Percentiles rank a stretch among this genome's conserved stretches.
Evolutionary conservation across 1,140 invertebrate genomes (phyloP).

Genomic region (Drosophila prosaltans): DNA sequence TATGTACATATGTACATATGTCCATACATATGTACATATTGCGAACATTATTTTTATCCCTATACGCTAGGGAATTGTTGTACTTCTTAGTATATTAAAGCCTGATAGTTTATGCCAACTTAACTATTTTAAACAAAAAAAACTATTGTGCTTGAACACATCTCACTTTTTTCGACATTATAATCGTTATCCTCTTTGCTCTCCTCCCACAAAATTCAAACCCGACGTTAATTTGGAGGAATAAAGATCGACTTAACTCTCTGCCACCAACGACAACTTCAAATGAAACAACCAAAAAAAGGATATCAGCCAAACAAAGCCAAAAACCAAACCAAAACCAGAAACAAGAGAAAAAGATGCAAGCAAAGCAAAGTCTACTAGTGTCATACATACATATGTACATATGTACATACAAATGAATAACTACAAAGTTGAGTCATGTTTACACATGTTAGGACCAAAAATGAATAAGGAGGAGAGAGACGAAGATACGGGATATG

Average conservation of each 20-base stretch:
- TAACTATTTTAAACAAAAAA: too few species aligned
- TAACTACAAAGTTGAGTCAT: constrained; percentile 20
- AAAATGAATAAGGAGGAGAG: not conserved
- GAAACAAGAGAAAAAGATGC: constrained; percentile 56
- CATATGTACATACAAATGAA: too few species aligned
- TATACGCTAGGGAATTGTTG: not conserved
- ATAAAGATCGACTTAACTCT: not conserved
- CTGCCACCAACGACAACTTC: constrained; percentile 22
- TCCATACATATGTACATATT: not conserved
- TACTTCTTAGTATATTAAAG: too few species aligned
- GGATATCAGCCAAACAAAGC: constrained; percentile 16
- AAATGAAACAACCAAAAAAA: constrained; percentile 41
- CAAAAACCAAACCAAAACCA: constrained; percentile 48
- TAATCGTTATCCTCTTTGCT: too few species aligned
- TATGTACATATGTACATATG: too few species aligned
- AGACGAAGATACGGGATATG: not conserved
- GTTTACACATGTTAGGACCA: constrained; percentile 76
- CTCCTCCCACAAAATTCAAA: not conserved
- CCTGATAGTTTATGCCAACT: too few species aligned
- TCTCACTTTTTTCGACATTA: not conserved
- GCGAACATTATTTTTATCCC: not conserved
- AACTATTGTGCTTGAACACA: not conserved
- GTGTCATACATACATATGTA: constrained; percentile 52
- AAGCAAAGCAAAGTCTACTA: constrained; percentile 58
- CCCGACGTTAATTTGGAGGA: not conserved